Evolutionary conservation across 2,113 vertebrate genomes (phyloP).

Genomic region (Bos indicus): DNA sequence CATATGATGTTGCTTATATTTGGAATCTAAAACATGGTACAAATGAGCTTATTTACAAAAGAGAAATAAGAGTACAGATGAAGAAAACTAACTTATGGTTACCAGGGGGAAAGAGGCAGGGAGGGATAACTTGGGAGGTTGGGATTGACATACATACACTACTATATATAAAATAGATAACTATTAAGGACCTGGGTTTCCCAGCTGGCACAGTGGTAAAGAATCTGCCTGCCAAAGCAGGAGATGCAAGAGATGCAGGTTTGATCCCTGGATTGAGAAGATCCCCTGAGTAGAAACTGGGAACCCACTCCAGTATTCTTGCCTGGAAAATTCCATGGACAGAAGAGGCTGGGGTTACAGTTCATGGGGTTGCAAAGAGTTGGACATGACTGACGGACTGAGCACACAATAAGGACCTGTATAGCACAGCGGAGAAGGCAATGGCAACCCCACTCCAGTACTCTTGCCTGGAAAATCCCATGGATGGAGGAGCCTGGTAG

Average conservation of each 20-base stretch:
- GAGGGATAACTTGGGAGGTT: background rate
- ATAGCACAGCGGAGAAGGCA: accelerated
- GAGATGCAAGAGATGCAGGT: background rate
- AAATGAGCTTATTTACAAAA: background rate
- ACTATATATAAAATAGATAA: background rate
- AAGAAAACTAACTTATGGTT: background rate
- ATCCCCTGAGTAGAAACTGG: background rate
- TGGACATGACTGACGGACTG: accelerated
- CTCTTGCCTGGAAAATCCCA: too few relatives aligned
- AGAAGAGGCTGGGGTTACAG: background rate
- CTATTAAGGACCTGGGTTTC: background rate
- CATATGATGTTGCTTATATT: background rate
- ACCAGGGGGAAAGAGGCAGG: background rate
- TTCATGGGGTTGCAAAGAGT: too few relatives aligned
- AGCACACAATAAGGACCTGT: too few relatives aligned
- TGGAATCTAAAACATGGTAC: background rate
- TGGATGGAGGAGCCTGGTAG: accelerated
- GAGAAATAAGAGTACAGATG: background rate
- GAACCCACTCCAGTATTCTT: background rate
- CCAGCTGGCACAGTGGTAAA: background rate
- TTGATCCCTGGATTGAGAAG: background rate
- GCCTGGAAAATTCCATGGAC: background rate
- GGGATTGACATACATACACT: background rate
- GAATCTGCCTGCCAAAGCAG: background rate
- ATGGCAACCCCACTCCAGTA: too few relatives aligned